Percentiles rank a stretch among this genome's conserved stretches.
Conservation (phyloP, 2,888 invertebrate species). For the Ctena decussata region DNA sequence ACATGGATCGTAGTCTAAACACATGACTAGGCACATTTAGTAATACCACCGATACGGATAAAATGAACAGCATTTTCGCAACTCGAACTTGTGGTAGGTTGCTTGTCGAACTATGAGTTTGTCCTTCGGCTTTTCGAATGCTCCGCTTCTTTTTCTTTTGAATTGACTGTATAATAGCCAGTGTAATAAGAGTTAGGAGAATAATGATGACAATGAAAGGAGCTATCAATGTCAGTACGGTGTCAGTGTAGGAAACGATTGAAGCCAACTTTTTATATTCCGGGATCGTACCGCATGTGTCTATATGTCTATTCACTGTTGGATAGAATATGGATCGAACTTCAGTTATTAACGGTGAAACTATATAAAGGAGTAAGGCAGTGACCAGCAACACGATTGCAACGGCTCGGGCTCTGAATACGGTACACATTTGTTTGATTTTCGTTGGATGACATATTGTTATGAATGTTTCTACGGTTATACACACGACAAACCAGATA, state of each 20-base stretch:
- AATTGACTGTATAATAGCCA: constrained; percentile 61
- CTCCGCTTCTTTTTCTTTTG: constrained; percentile 63
- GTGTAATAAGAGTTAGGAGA: constrained; percentile 63
- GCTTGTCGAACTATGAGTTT: constrained; percentile 19
- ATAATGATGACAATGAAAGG: constrained; percentile 64
- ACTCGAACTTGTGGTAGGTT: constrained; percentile 71
- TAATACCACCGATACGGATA: constrained; percentile 66
- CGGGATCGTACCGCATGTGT: constrained; percentile 41
- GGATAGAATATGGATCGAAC: constrained; percentile 26
- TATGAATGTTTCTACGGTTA: constrained; percentile 95
- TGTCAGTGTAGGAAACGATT: constrained; percentile 64
- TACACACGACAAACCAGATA: constrained; percentile 95
- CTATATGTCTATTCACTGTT: constrained; percentile 19
- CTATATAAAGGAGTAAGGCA: constrained; percentile 45
- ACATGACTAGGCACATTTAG: constrained; percentile 72
- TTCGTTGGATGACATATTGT: constrained; percentile 76
- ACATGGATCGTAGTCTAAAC: constrained; percentile 58
- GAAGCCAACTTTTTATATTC: constrained; percentile 28
- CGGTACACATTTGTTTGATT: constrained; percentile 74
- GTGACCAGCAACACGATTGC: constrained; percentile 65
- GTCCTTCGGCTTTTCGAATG: constrained; percentile 24
- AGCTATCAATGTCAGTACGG: constrained; percentile 63
- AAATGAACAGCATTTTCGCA: constrained; percentile 69
- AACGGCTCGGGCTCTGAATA: constrained; percentile 69
- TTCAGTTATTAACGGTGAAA: constrained; percentile 47